phyloP scores from a whole-genome alignment of 2,113 vertebrate species.

The Myotis lucifugus region DNA sequence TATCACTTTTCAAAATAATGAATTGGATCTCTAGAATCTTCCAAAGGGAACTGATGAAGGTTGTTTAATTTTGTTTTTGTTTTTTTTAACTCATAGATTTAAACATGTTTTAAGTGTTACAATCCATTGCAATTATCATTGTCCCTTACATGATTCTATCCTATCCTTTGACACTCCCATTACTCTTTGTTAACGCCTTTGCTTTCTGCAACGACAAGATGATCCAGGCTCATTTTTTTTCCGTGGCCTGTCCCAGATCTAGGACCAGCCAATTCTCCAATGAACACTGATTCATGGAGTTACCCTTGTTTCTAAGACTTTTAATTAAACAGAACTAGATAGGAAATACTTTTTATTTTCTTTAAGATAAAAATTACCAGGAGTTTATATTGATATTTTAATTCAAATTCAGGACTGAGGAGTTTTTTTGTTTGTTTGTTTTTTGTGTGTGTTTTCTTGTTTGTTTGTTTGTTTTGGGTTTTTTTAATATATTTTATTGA shows the following conservation, averaged over 20 bases:
- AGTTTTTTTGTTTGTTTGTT: too few relatives aligned
- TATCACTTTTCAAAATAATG: constrained; percentile 3
- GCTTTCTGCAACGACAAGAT: not conserved
- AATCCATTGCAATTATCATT: not conserved
- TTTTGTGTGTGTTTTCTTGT: too few relatives aligned
- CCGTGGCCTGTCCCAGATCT: not conserved
- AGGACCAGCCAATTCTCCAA: not conserved
- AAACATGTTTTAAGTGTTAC: not conserved
- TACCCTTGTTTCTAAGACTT: not conserved
- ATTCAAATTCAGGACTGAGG: not conserved
- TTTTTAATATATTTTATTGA: too few relatives aligned
- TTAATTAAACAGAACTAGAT: not conserved
- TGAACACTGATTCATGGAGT: not conserved
- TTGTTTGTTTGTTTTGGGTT: too few relatives aligned
- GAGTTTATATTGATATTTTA: not conserved
- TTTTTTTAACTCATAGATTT: not conserved
- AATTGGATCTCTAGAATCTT: not conserved
- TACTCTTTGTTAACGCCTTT: not conserved
- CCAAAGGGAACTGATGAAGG: not conserved
- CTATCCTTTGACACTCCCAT: not conserved
- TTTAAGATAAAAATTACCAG: not conserved
- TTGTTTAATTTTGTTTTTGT: not conserved
- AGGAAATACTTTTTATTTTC: not conserved
- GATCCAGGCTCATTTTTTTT: not conserved
- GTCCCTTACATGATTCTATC: not conserved